phyloP scores from a whole-genome alignment of 2,888 invertebrate species.

The Cyclophora punctaria region DNA sequence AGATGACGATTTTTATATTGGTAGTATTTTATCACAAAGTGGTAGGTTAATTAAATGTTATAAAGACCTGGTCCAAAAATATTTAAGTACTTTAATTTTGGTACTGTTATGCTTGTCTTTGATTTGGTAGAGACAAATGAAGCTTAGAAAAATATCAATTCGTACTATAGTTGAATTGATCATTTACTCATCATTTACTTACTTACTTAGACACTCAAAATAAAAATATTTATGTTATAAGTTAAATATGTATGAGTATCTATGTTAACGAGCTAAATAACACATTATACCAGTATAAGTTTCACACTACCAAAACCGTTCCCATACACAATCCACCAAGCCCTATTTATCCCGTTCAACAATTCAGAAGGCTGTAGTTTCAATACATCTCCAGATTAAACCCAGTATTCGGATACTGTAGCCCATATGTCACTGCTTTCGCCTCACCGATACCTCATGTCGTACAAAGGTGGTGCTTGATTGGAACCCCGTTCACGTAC shows the following conservation, averaged over 20 bases:
- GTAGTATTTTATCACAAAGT: too few species aligned
- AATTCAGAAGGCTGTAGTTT: slow-evolving; percentile 22
- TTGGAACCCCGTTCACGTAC: slow-evolving; percentile 32
- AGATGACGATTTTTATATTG: too few species aligned
- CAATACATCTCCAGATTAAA: slow-evolving; percentile 38
- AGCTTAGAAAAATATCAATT: neutral
- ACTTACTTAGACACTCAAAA: too few species aligned
- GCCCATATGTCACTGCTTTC: slow-evolving; percentile 33
- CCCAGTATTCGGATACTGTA: slow-evolving; percentile 31
- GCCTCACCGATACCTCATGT: slow-evolving; percentile 26
- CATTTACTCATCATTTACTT: too few species aligned
- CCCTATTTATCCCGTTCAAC: neutral
- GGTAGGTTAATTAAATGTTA: slow-evolving; percentile 7
- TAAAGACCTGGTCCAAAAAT: slow-evolving; percentile 1
- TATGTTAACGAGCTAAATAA: too few species aligned
- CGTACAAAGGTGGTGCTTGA: slow-evolving; percentile 37
- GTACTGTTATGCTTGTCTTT: neutral
- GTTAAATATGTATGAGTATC: too few species aligned
- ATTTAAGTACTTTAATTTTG: neutral
- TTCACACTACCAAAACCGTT: too few species aligned
- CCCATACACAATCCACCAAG: too few species aligned
- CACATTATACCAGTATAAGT: too few species aligned
- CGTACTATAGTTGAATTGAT: too few species aligned
- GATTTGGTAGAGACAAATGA: neutral
- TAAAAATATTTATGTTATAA: too few species aligned